phyloP scores from a whole-genome alignment of 2,113 vertebrate genomes.

The Hylia prasina region DNA sequence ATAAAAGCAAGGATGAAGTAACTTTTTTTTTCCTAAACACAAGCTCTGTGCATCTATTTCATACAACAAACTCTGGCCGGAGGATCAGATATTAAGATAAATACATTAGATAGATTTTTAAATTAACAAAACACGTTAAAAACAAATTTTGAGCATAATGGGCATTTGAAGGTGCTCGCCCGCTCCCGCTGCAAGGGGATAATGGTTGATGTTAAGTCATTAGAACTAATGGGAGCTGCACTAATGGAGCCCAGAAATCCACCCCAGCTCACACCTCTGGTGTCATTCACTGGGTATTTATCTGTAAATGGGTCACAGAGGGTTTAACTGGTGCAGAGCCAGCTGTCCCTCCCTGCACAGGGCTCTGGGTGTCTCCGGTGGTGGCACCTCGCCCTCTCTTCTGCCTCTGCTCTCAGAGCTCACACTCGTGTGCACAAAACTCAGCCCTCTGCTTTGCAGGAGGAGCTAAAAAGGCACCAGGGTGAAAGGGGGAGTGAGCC shows the following conservation, averaged over 20 bases:
- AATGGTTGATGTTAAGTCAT: background rate
- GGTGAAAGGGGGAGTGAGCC: conserved; percentile 26
- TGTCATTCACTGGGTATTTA: accelerated
- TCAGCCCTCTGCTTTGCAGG: background rate
- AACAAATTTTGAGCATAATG: background rate
- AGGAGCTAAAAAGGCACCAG: conserved; percentile 12
- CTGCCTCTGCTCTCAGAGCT: background rate
- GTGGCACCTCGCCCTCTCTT: background rate
- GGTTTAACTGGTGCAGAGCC: background rate
- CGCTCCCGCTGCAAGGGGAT: background rate
- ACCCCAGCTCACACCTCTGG: background rate
- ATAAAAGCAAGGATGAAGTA: conserved; percentile 62
- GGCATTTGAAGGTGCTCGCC: background rate
- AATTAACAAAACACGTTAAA: conserved; percentile 28
- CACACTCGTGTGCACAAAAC: background rate
- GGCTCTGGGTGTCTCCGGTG: background rate
- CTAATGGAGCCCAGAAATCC: background rate
- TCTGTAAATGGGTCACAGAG: background rate
- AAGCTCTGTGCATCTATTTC: background rate
- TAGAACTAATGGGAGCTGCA: background rate
- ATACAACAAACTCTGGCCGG: background rate
- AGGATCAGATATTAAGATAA: conserved; percentile 14
- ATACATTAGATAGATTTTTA: background rate
- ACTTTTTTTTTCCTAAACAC: background rate
- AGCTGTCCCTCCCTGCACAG: background rate